Conservation (phyloP, 1,140 invertebrate species). For the Helicoverpa armigera region DNA sequence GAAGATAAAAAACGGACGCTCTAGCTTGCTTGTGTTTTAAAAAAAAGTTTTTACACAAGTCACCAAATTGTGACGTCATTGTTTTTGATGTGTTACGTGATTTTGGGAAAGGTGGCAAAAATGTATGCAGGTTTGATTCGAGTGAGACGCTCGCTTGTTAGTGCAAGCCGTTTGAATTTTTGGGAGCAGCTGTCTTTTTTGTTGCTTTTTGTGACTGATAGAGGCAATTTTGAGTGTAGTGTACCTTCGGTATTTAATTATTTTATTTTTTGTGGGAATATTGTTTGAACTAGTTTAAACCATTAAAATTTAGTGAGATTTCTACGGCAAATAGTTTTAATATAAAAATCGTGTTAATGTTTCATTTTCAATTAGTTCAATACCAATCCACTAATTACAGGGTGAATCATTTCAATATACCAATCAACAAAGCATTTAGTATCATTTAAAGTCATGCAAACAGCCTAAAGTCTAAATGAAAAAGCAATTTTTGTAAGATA, state of each 20-base stretch:
- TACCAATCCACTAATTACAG: too few relatives aligned
- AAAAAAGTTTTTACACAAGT: conserved; percentile 56
- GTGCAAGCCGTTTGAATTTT: neutral
- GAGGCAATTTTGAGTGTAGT: neutral
- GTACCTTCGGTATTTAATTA: neutral
- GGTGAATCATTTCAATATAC: too few relatives aligned
- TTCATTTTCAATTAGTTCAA: too few relatives aligned
- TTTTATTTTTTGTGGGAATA: neutral
- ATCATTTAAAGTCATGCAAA: too few relatives aligned
- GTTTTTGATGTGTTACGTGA: conserved; percentile 37
- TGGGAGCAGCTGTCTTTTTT: neutral
- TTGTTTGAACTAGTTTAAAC: too few relatives aligned
- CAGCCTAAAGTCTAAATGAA: neutral
- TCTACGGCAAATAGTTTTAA: too few relatives aligned
- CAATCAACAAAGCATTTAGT: too few relatives aligned
- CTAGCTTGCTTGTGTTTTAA: conserved; percentile 47
- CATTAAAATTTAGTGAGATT: too few relatives aligned
- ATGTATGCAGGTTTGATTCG: neutral
- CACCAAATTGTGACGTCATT: conserved; percentile 57
- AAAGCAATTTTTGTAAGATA: neutral
- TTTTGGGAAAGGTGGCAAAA: conserved; percentile 15
- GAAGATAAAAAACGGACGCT: conserved; percentile 60
- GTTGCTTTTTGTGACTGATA: too few relatives aligned
- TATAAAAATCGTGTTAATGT: too few relatives aligned
- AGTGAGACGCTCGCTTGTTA: conserved; percentile 26